Evolutionary conservation across 1,140 invertebrate species (phyloP), one percentile per base, ranked within the genome.

Genomic region (Drosophila pseudoobscura): DNA sequence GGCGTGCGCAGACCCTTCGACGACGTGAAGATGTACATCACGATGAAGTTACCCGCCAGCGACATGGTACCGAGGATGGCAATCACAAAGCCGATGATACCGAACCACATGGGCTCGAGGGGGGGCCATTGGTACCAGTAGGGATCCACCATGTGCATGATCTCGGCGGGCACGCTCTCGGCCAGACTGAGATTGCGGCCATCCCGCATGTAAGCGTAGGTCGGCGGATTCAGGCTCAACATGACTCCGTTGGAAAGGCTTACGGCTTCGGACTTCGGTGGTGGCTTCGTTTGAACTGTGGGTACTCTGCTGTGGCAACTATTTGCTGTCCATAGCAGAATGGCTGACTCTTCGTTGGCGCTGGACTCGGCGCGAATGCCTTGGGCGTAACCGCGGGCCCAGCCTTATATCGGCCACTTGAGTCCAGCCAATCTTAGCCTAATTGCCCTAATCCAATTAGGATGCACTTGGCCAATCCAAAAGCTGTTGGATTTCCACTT

Each of bases 61-160:
- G 95, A 94, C 69, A 96, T 92, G 22, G 95, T 90, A 15, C 96
- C 96, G 53, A 97, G 93, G 3, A 95, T 59, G 8, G 94, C 93
- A 72, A 97, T 96, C 54, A 95, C 93, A 29, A 97, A 94, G 1
- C 96, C 96, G 6, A 97, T 93, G 17, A 96, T 93, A 41, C 93
- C 94, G 82, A 97, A 96, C 96, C 96, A 97, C 31, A 96, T 80
- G 13, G 95, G 95, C 89, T 96, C 95, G 92, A 96, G 92, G 1
- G 96, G 96, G 6, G 95, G 94, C 88, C 94, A 97, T 83, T 96
- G 95, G 78, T 93, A 94, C 95, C 95, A 96, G 73, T 96, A 94
- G 5, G 93, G 89, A 84, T 96, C 95, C 45, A 96, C 92, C 88
- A 96, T 88, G 77, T 95, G 93, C 41, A 95, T 91, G 93, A 96